phyloP scores from a whole-genome alignment of 2,797 vertebrate species.

The Helicolenus hilgendorfi region DNA sequence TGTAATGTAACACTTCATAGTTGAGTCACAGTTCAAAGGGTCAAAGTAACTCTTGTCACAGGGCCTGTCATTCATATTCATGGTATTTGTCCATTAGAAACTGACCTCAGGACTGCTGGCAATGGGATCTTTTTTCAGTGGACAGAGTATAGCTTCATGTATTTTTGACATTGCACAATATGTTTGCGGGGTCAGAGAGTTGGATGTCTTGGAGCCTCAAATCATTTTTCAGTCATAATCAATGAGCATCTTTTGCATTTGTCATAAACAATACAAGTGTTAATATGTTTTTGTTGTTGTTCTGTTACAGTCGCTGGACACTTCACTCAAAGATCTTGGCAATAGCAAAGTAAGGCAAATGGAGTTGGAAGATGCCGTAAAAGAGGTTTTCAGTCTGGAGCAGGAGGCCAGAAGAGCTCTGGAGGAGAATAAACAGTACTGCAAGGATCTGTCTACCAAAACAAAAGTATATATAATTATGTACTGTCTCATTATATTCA shows the following conservation, averaged over 20 bases:
- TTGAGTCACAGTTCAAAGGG: neutral
- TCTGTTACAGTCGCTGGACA: constrained; percentile 57
- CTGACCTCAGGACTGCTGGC: neutral
- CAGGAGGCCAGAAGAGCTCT: constrained; percentile 60
- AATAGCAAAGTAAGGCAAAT: constrained; percentile 8
- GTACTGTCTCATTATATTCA: neutral
- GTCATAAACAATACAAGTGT: neutral
- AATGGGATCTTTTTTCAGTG: neutral
- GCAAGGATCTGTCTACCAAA: neutral
- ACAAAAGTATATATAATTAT: neutral
- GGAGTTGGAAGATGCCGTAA: constrained; percentile 63
- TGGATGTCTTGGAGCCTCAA: neutral
- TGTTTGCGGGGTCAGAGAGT: neutral
- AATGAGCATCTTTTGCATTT: neutral
- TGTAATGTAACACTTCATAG: neutral
- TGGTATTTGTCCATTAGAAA: neutral
- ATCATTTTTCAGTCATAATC: neutral
- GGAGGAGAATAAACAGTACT: constrained; percentile 80
- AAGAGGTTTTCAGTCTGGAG: constrained; percentile 71
- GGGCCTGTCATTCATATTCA: neutral
- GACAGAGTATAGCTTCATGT: neutral
- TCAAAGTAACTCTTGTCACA: neutral
- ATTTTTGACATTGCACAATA: neutral
- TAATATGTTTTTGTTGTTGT: neutral
- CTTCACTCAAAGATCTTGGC: constrained; percentile 34